Conservation (phyloP, 92 coral and sea anemone genomes). For the Umimayanthus kanabou region DNA sequence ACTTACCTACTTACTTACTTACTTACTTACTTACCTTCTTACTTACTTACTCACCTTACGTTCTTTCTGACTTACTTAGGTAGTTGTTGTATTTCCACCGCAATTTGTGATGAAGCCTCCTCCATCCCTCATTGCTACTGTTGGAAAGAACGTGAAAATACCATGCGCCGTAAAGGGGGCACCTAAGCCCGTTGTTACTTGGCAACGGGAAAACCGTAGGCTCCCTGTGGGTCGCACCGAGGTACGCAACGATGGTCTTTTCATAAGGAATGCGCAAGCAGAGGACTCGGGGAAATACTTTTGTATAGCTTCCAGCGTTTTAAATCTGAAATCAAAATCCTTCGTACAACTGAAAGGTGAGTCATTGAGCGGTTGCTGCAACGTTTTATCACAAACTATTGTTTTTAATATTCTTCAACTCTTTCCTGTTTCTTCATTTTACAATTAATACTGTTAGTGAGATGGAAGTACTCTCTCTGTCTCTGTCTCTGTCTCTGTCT, state of each 20-base stretch:
- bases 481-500: too few species aligned
- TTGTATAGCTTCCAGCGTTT: neutral
- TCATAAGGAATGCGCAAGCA: neutral
- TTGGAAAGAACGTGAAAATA: neutral
- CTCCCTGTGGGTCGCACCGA: neutral
- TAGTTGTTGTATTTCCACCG: neutral
- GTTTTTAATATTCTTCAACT: too few species aligned
- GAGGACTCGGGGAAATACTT: neutral
- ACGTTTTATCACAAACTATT: neutral
- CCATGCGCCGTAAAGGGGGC: neutral
- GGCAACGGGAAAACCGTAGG: neutral
- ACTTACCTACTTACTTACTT: too few species aligned
- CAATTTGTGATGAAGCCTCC: neutral
- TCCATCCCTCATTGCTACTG: neutral
- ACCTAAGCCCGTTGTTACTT: neutral
- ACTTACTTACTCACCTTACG: too few species aligned
- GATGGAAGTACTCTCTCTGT: too few species aligned
- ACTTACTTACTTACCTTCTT: too few species aligned
- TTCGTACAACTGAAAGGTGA: neutral
- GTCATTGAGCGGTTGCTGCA: neutral
- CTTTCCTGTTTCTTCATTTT: too few species aligned
- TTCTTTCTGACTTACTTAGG: neutral
- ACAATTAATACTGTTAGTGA: too few species aligned
- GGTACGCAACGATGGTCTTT: neutral
- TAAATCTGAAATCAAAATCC: neutral